A percentile compares a stretch with the other conserved stretches of the same genome.
phyloP scores from a whole-genome alignment of 2,797 vertebrate genomes.

The Leucoraja ocellata region DNA sequence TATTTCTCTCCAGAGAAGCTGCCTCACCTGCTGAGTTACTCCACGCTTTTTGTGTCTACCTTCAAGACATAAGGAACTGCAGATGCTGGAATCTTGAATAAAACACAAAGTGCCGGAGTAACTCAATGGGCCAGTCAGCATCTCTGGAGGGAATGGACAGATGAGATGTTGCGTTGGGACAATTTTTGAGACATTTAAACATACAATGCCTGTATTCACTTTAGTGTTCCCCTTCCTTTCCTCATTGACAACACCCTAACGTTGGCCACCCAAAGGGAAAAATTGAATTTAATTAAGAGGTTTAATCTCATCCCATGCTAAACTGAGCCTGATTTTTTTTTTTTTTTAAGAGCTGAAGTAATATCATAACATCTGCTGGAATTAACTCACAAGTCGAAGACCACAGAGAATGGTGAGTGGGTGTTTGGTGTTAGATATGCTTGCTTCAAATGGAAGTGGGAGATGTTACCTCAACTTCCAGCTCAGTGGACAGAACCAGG shows the following conservation, averaged over 20 bases:
- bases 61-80: too few species aligned
- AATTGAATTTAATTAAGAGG: not conserved
- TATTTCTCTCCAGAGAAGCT: too few species aligned
- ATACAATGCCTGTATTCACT: not conserved
- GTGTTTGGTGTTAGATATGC: not conserved
- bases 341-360: not conserved
- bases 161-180: too few species aligned
- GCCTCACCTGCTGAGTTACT: too few species aligned
- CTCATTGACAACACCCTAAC: not conserved
- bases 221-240: not conserved
- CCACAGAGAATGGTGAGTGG: not conserved
- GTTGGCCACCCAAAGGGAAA: not conserved
- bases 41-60: too few species aligned
- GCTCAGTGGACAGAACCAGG: too few species aligned
- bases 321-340: not conserved
- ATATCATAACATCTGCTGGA: not conserved
- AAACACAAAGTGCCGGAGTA: too few species aligned
- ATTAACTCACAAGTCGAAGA: not conserved
- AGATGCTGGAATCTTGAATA: too few species aligned
- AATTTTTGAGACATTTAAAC: too few species aligned
- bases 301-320: not conserved
- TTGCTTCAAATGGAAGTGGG: not conserved
- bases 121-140: too few species aligned
- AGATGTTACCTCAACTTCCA: not conserved
- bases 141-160: too few species aligned